Evolutionary conservation across 1,140 invertebrate genomes (phyloP).

Genomic region (Ceratosolen fusciceps): DNA sequence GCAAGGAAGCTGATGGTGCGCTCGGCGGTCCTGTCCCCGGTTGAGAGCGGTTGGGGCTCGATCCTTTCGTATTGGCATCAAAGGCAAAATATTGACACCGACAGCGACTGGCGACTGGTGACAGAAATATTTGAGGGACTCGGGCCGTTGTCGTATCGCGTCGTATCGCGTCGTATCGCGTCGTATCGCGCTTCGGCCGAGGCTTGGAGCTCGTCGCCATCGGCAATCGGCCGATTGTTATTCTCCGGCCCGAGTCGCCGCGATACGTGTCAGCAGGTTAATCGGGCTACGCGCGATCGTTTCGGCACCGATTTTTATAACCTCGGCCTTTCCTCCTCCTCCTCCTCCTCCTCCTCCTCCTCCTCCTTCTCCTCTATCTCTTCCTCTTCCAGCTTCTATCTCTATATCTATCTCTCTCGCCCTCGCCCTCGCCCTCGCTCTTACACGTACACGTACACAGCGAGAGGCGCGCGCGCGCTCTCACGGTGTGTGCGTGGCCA

Average conservation of each 20-base stretch:
- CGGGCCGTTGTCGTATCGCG: not conserved
- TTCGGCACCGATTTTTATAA: constrained; percentile 16
- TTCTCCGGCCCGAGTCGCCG: not conserved
- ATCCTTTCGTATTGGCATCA: no score
- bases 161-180: not conserved
- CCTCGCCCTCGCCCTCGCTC: no score
- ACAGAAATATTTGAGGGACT: constrained; percentile 9
- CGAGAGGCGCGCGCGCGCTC: no score
- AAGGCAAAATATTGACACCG: constrained; percentile 36
- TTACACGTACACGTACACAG: no score
- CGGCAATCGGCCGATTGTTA: not conserved
- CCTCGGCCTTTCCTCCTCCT: not conserved
- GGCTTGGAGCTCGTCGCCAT: not conserved
- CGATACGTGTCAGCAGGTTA: constrained; percentile 31
- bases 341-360: no score
- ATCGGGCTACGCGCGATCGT: not conserved
- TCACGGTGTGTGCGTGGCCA: no score
- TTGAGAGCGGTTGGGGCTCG: no score
- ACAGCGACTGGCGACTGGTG: no score
- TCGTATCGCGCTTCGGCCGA: not conserved
- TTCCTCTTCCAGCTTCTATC: not conserved
- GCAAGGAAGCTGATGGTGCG: not conserved
- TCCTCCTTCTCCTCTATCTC: no score
- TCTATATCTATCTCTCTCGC: not conserved
- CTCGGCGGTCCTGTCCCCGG: not conserved